Conservation (phyloP, 2,797 vertebrate species). For the Diplodus puntazzo region DNA sequence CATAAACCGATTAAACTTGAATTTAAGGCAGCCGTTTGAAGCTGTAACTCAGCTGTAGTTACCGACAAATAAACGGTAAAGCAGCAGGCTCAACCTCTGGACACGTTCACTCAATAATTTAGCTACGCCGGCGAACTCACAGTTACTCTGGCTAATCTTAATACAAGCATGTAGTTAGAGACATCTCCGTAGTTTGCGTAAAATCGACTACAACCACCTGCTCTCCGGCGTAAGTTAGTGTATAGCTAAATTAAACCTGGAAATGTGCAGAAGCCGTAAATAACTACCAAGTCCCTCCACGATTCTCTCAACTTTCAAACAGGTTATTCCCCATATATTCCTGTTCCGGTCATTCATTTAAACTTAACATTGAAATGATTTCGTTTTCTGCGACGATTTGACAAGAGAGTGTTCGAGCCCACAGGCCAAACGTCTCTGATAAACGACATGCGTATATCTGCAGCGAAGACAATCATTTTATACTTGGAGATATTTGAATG, state of each 20-base stretch:
- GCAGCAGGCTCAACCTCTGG: not conserved
- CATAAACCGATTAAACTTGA: not conserved
- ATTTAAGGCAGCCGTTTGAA: not conserved
- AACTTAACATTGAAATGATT: not conserved
- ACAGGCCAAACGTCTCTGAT: too few relatives aligned
- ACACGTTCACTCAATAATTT: not conserved
- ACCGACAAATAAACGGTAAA: too few relatives aligned
- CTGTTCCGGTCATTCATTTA: not conserved
- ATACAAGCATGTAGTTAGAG: too few relatives aligned
- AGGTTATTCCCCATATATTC: too few relatives aligned
- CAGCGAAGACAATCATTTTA: not conserved
- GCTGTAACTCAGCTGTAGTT: too few relatives aligned
- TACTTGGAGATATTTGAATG: not conserved
- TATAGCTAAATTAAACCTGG: not conserved
- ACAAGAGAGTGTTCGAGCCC: not conserved
- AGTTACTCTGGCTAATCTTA: not conserved
- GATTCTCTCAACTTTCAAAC: too few relatives aligned
- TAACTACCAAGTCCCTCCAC: too few relatives aligned
- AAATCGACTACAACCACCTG: not conserved
- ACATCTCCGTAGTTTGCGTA: not conserved
- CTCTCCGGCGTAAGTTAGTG: not conserved
- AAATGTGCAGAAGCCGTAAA: not conserved
- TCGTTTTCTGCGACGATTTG: too few relatives aligned
- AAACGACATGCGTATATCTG: too few relatives aligned
- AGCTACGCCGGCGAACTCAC: rapidly evolving